Evolutionary conservation across 2,888 invertebrate genomes (phyloP), one percentile per base, ranked within the genome.

Genomic region (Liodrosophila aerea): DNA sequence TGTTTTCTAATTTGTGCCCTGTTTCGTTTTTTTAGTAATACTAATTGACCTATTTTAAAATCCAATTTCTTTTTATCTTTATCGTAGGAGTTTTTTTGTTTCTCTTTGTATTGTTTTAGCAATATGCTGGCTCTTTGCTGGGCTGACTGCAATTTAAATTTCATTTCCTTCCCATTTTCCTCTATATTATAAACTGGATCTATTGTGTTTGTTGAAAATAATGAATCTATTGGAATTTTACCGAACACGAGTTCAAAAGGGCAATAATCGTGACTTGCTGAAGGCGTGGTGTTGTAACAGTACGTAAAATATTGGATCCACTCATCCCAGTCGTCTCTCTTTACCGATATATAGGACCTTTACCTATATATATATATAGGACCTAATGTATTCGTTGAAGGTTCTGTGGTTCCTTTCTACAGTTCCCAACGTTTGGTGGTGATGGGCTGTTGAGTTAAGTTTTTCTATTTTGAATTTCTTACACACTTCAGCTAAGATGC

Each of bases 221-320:
- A n/a, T n/a, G n/a, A n/a, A n/a, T 16, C 16, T 33, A 8, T 33
- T 33, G 44, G 18, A 31, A 16, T 1, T 30, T 8, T 44, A 12
- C 18, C 44, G 1, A 16, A 18, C 16, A 44, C 31, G 11, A 44
- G 15, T 41, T 30, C 30, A 1, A 27, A 30, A 5, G 29, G 43
- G 15, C 30, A 43, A 16, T 44, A 18, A 0, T 33, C 44, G 11
- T 44, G 44, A 11, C 16, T 31, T 1, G 31, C 31, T 16, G 30
- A 43, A 9, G 30, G 30, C 0, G 43, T 41, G 7, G 29, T 43
- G n/a, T 43, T 30, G 4, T 30, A 43, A 43, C 30, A 43, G n/a
- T 43, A 43, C 11, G 33, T 33, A 30, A 44, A 44, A 7, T 44
- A 44, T n/a, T 44, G 31, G 8, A 44, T 7, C 29, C 13, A 30